A percentile compares a stretch with the other conserved stretches of the same genome.
Evolutionary conservation across 53 echinoderm and acorn worm genomes (phyloP).

Genomic region (Luidia sarsii): DNA sequence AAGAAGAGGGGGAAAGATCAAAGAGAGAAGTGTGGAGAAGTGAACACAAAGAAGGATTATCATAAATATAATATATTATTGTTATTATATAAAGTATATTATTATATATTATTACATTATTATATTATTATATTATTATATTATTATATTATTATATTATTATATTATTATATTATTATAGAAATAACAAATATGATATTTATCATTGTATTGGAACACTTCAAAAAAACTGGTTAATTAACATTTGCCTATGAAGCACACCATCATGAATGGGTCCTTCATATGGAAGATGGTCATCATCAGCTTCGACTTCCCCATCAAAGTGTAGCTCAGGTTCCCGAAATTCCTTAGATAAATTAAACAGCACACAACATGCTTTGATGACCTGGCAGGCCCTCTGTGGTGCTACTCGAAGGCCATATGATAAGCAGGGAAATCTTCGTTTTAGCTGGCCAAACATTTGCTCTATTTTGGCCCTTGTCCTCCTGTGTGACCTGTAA

Average conservation of each 20-base stretch:
- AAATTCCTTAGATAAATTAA: conserved; percentile 7
- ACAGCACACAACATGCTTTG: conserved; percentile 6
- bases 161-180: no score
- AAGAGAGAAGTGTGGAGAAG: no score
- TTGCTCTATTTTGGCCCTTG: conserved; percentile 5
- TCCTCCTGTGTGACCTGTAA: conserved; percentile 26
- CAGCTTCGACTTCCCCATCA: background rate
- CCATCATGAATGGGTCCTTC: conserved; percentile 22
- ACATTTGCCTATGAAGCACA: background rate
- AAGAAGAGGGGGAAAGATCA: no score
- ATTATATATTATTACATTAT: no score
- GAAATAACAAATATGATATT: no score
- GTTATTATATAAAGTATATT: no score
- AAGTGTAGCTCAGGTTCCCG: background rate
- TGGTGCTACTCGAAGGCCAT: background rate
- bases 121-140: no score
- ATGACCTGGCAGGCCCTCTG: conserved; percentile 3
- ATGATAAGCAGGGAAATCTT: background rate
- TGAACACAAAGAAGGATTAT: no score
- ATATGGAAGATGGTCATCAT: conserved; percentile 8
- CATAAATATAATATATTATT: no score
- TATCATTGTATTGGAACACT: no score
- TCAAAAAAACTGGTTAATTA: background rate
- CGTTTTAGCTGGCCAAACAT: background rate
- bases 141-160: no score